Evolutionary conservation across 2,888 invertebrate species (phyloP), one percentile per base, ranked within the genome.

Genomic region (Smittia aterrima): DNA sequence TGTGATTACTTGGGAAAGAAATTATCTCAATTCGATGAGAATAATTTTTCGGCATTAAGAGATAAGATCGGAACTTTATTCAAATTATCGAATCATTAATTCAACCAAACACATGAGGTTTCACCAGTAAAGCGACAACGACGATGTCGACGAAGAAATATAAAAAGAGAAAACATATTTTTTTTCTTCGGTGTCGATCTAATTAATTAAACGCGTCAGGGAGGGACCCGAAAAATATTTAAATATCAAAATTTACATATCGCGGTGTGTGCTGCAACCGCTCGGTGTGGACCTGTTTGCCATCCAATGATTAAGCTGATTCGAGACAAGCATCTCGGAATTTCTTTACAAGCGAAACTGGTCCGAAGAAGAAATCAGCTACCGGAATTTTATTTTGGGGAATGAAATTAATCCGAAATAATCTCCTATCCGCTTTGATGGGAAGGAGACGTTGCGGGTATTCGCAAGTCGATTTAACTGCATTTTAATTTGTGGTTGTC

Each of bases 71-170:
- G 22, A 16, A 66, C 16, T 53, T 22, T 70, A 70, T 70, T 67
- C 68, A 70, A 70, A 70, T 70, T 70, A 40, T 18, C 67, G 41
- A 67, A 40, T 41, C 68, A 70, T 70, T 70, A 70, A 67, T 67
- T 67, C 58, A 18, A 58, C 58, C 18, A 67, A 27, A 66, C 66
- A 66, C 58, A 58, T 58, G 58, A 58, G 18, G 22, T 18, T 58
- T 22, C 58, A 22, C 58, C 58, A 58, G 58, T 11, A 16, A 47
- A 47, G n/a, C n/a, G n/a, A 38, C n/a, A n/a, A 38, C 38, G 38
- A 38, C 38, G 9, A 38, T 38, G 38, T n/a, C 58, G 58, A 64
- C 64, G 64, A 64, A 6, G 64, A 64, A 27, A 25, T 9, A 20
- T 27, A 64, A 64, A 64, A 9, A 27, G 64, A 58, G 22, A 58